Base-by-base conservation (phyloP, 2,113 vertebrate species). In the Poeciliopsis retropinna region DNA sequence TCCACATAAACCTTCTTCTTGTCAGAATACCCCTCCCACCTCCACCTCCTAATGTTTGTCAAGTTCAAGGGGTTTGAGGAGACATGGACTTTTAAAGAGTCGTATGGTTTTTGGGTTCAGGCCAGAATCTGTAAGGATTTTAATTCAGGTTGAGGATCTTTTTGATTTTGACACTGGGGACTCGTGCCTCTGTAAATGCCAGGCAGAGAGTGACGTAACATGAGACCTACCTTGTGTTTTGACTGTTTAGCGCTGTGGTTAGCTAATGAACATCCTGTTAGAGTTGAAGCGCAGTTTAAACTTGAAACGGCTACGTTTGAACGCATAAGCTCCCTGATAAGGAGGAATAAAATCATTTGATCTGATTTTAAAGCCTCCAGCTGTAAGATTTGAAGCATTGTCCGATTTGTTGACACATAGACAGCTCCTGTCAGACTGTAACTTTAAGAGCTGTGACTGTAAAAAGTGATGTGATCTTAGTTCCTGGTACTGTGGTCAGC, bases 401-500 rank as follows among this genome's bases (percentile, higher is more conserved):
- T 54, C 22, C 7, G 19, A 54, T 54, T 54, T 22, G 47, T 22
- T 54, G 19, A 25, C 19, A 54, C 4, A 51, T 5, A 54, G 47
- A 11, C 25, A n/a, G 10, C 51, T 9, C 22, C 51, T 22, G 70
- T 30, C 10, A 51, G 65, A 34, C 84, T 89, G 87, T 83, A 41
- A 81, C 90, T 92, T 92, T 92, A 92, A 90, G 87, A 85, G 81
- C 39, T 60, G 10, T 57, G 14, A 64, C 2, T 76, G 22, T 54
- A 22, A 76, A 37, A 41, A 70, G 64, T 17, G 34, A 71, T 54
- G 71, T 62, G 63, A 54, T 61, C 66, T 70, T 81, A 90, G 86
- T 90, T 90, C 90, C 89, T 89, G 76, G 54, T 90, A 76, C 34
- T 89, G 82, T 87, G 84, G 80, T 85, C 76, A 64, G 73, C 8